Conservation (phyloP, 2,888 invertebrate genomes). For the Bhutanitis thaidina region DNA sequence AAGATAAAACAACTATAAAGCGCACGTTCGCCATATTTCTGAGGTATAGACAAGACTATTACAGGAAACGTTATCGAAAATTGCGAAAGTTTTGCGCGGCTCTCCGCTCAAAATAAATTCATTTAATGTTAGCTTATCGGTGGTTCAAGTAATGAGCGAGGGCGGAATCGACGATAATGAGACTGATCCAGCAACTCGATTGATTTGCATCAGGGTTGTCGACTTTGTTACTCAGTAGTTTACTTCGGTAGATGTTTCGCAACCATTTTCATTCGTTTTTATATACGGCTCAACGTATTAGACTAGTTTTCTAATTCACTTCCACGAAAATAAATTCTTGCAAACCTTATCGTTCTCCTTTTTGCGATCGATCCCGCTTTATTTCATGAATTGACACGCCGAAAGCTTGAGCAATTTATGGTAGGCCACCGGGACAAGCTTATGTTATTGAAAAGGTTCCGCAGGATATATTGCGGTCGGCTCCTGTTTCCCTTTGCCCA, state of each 20-base stretch:
- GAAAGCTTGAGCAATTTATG: conserved; percentile 28
- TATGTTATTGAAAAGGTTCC: conserved; percentile 43
- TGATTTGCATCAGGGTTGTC: no score
- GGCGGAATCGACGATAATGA: conserved; percentile 17
- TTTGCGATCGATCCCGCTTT: conserved; percentile 20
- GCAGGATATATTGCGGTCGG: conserved; percentile 38
- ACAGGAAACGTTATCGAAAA: conserved; percentile 41
- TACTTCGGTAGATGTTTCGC: no score
- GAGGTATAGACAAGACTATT: conserved; percentile 24
- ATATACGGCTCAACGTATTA: no score
- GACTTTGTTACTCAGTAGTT: no score
- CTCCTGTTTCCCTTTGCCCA: conserved; percentile 27
- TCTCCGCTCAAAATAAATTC: conserved; percentile 55
- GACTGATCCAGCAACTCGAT: no score
- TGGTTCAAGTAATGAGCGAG: conserved; percentile 26
- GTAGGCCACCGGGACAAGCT: conserved; percentile 29
- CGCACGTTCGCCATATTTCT: conserved; percentile 11
- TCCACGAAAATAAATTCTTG: no score
- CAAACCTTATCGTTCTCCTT: no score
- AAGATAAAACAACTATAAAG: conserved; percentile 13
- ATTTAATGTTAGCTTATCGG: conserved; percentile 43
- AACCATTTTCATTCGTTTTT: no score
- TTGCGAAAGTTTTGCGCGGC: conserved; percentile 46
- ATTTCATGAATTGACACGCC: conserved; percentile 24
- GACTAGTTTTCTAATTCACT: no score